phyloP scores from a whole-genome alignment of 2,113 vertebrate genomes.

The Tympanuchus pallidicinctus region DNA sequence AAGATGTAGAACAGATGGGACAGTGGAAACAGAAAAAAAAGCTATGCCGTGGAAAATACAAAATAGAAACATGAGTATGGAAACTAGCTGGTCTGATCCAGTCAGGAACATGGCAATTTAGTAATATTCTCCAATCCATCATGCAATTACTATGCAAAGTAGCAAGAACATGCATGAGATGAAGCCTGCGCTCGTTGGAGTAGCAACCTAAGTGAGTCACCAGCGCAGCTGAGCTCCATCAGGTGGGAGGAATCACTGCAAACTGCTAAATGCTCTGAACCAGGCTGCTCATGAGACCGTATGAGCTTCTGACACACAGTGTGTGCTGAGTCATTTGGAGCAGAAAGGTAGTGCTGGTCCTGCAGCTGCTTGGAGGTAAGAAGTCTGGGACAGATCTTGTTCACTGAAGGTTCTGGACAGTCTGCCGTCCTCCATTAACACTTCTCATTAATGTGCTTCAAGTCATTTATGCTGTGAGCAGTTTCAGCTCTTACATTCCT shows the following conservation, averaged over 20 bases:
- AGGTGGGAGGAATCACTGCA: conserved; percentile 16
- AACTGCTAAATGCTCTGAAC: not conserved
- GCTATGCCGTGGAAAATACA: not conserved
- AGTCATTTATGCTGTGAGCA: not conserved
- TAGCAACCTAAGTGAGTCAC: conserved; percentile 18
- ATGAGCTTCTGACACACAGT: conserved; percentile 6
- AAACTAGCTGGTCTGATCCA: not conserved
- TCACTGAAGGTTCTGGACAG: not conserved
- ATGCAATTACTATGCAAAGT: not conserved
- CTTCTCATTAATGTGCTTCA: not conserved
- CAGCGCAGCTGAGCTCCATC: not conserved
- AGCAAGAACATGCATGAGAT: not conserved
- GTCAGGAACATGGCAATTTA: not conserved
- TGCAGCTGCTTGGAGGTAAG: not conserved
- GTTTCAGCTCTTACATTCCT: not conserved
- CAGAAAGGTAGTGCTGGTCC: not conserved
- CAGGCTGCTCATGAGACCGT: not conserved
- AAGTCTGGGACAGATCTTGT: not conserved
- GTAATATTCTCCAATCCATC: not conserved
- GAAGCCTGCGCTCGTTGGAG: not conserved
- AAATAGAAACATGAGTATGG: not conserved
- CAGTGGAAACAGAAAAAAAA: not conserved
- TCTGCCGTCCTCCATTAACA: not conserved
- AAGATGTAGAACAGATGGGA: not conserved
- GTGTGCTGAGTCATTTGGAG: not conserved